Base-by-base conservation (phyloP, 1,140 invertebrate genomes). In the Parasteatoda tepidariorum region DNA sequence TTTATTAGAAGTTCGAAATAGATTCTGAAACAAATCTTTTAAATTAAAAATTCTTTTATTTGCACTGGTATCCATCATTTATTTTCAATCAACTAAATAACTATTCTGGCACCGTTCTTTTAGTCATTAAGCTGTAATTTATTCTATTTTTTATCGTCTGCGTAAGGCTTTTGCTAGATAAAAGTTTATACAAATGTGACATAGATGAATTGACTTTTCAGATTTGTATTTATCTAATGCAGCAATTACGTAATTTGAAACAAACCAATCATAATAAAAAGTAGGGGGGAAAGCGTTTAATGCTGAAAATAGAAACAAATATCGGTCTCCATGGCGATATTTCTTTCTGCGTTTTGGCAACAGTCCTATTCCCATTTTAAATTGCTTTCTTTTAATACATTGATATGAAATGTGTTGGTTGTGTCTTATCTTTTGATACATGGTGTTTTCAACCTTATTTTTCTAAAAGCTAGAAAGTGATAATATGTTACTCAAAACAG, bases 151-250 rank as follows among this genome's bases (percentile, higher is more conserved):
- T 48, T 48, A 13, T 48, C 18, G 38, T 18, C 15, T 9, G 28
- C 6, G 28, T 24, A 22, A n/a, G 41, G 55, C 73, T 62, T 75
- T 62, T 62, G 33, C 62, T 67, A 67, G 28, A 79, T 67, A 26
- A 30, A 67, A 79, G 38, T 79, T 79, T 79, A 79, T 55, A 79
- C 75, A 79, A 79, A 79, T 57, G 48, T 67, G 75, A 79, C 75
- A 34, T 15, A 79, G 75, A 79, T 79, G 57, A 48, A 79, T 79
- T 54, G 48, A 11, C 41, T 48, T 18, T 26, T n/a, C 3, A 67
- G 41, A 57, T 79, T 68, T 67, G n/a, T 79, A 79, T 79, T 79
- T 79, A 79, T 79, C 41, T 67, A 67, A 79, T 79, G 62, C 41
- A n/a, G 62, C 64, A 79, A 79, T 79, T 79, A 79, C 38, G 62